Base-by-base conservation (phyloP, 2,888 invertebrate species). In the Lymantria monacha region DNA sequence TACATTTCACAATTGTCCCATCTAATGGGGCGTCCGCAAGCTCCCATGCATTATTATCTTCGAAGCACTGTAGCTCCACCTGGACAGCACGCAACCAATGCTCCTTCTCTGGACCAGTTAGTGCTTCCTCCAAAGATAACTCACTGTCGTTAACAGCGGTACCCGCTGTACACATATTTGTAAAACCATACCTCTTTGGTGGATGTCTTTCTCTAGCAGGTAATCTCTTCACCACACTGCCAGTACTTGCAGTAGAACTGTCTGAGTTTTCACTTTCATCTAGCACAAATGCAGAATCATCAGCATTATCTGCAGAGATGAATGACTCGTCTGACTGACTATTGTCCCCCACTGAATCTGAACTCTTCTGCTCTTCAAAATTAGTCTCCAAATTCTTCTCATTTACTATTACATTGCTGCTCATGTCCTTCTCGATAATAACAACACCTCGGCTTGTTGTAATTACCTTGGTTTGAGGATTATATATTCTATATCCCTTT, bases 371-470 rank as follows among this genome's bases (percentile, higher is more conserved):
- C n/a, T 36, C 36, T 36, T 36, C 36, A 36, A 7, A 5, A 36
- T 36, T 9, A 15, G 22, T 7, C 1, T 42, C 42, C 15, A 15
- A n/a, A 31, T 15, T n/a, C 10, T 14, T 30, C 3, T 7, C 2
- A 36, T 36, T 7, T 5, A 36, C 36, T 36, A 7, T 36, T 7
- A 36, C 36, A 36, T 36, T 36, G 9, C n/a, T 36, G 36, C 5
- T 36, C 8, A 7, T 36, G 22, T 7, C 22, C 36, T 42, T 10
- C 30, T 49, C 52, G 33, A 53, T 43, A 0, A 57, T 38, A 0
- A 48, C 10, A 3, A 57, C 53, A 53, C 53, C 51, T 44, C 51
- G 38, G 10, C 51, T 57, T 1, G 46, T 54, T 1, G 14, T 54
- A 9, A 57, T 43, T 1, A 1, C n/a, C 1, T 42, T 45, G 2